Evolutionary conservation across 1,140 invertebrate species (phyloP), one percentile per base, ranked within the genome.

Genomic region (Drosophila bocki): DNA sequence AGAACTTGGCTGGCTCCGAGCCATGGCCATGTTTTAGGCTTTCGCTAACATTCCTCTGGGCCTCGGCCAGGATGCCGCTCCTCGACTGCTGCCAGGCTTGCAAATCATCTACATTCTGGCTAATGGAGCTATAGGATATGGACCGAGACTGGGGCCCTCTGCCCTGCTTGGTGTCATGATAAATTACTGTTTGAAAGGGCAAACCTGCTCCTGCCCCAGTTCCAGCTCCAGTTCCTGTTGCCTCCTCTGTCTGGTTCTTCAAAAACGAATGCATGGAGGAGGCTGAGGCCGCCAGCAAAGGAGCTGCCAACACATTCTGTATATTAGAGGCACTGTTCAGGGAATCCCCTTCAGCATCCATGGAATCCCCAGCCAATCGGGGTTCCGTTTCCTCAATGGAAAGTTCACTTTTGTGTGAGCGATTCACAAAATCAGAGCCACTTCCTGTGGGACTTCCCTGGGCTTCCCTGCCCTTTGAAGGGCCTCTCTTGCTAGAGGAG

Each of bases 121-220:
- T 92, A 42, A 94, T 92, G 22, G 93, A 93, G 47, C 93, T 93
- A 45, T 95, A 95, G 1, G 93, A 93, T 44, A 94, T 94, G 7
- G 94, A 94, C 70, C 94, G 93, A 11, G 92, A 93, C 48, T 93
- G 86, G 29, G 91, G 91, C 39, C 85, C 85, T 19, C 83, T 68
- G 51, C 85, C 91, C 19, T 94, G 91, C 58, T 93, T 93, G 19
- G 91, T 93, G 54, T 95, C 94, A 62, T 95, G 94, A 76, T 94
- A 94, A 53, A 94, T 93, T n/a, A 94, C 86, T 26, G 93, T 93
- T 76, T 94, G 93, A 63, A 92, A 92, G 22, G 91, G 91, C 58
- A 92, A 75, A 42, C 71, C 91, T 65, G 59, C 84, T 37, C 19
- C 65, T 9, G 62, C 37, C 3, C 26, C 57, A 42, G 41, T 42